Evolutionary conservation across 2,888 invertebrate genomes (phyloP), one percentile per base, ranked within the genome.

Genomic region (Lathronympha strigana): DNA sequence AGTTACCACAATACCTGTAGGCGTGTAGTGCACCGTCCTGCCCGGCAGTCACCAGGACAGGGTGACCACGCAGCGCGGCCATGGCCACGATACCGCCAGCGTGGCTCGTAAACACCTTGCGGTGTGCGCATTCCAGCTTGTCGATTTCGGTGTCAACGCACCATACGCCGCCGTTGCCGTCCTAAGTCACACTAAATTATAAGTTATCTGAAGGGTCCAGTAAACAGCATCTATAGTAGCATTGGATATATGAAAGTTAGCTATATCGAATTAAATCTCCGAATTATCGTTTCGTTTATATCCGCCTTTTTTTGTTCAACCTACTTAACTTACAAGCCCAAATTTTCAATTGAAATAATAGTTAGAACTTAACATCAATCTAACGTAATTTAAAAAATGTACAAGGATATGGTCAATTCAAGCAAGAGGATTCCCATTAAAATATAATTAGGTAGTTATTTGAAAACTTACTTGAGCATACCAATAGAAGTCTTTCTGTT

Each of bases 111-210:
- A 95, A 93, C 54, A 95, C 77, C 71, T 89, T 89, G 0, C 70
- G 79, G 68, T 90, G 84, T 73, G 86, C 71, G 68, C 90, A 90
- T 64, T 89, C 84, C 38, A 88, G 71, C 71, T 90, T 90, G 66
- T 92, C 92, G 40, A 91, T 81, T 62, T 92, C 92, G n/a, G 88
- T 69, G 47, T 92, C 91, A 13, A 86, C 83, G 1, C 81, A 81
- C 92, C 92, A 92, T 50, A 98, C 92, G 1, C 97, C 97, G 11
- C 98, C 98, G 69, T 95, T 95, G 1, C 95, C 96, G 88, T 98
- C 98, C 96, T 97, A 21, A 11, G 19, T 8, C 4, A 21, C 2
- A 17, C 36, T n/a, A n/a, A n/a, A n/a, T n/a, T n/a, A 25, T 4
- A 25, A 6, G 25, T 25, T 25, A 6, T 4, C 25, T n/a, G n/a